Evolutionary conservation across 2,888 invertebrate species (phyloP).

Genomic region (Gibbula magus): DNA sequence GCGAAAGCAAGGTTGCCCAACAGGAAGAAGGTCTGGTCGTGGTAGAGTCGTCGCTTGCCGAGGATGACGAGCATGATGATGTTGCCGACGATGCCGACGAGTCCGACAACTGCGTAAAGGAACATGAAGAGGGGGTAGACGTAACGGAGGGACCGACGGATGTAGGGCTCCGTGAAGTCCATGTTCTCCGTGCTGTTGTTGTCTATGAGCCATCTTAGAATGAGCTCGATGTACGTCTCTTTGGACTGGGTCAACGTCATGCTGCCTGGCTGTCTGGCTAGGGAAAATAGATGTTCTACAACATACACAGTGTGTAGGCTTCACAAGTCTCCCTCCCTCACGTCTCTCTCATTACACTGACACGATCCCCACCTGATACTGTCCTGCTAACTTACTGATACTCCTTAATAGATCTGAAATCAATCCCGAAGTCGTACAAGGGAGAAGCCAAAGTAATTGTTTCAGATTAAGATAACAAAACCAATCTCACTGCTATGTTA

Average conservation of each 20-base stretch:
- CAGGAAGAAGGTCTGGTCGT: slow-evolving; percentile 82
- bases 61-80: slow-evolving; percentile 78
- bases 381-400: neutral
- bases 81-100: slow-evolving; percentile 79
- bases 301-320: too few relatives aligned
- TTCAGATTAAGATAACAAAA: too few relatives aligned
- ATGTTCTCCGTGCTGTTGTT: slow-evolving; percentile 73
- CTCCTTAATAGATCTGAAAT: too few relatives aligned
- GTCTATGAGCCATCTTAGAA: slow-evolving; percentile 39
- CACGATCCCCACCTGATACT: neutral
- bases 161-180: slow-evolving; percentile 80
- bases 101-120: slow-evolving; percentile 79
- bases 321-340: neutral
- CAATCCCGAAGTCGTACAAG: too few relatives aligned
- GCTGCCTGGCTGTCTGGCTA: neutral
- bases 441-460: too few relatives aligned
- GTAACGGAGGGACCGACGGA: slow-evolving; percentile 77
- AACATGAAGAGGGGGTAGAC: slow-evolving; percentile 81
- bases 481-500: too few relatives aligned
- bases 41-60: slow-evolving; percentile 77
- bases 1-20: slow-evolving; percentile 82
- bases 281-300: neutral
- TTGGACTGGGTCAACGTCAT: slow-evolving; percentile 37
- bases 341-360: neutral
- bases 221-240: slow-evolving; percentile 45